Evolutionary conservation across 2,113 vertebrate species (phyloP), one percentile per base, ranked within the genome.

Genomic region (Fulica atra): DNA sequence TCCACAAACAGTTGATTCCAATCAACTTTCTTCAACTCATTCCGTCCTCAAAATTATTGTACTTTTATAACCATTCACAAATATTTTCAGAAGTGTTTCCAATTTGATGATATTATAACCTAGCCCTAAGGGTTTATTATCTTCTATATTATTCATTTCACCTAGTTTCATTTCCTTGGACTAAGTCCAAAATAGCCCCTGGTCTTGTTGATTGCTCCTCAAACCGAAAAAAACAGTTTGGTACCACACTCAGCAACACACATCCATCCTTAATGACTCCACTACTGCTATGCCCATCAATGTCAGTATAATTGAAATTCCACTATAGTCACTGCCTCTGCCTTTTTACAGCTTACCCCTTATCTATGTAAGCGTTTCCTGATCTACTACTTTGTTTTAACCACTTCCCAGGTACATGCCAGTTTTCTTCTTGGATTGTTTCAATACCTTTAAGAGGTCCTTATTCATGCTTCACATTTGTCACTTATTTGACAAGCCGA

Each of bases 91-190:
- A 97, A 97, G 92, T 97, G 97, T 96, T 98, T 98, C 95, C 97
- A 96, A 96, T 97, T 96, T 98, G 97, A 92, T 93, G 96, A 97
- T 98, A 97, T 97, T 97, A 97, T 97, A 97, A 98, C 96, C 96
- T 98, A 97, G 97, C 98, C 97, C 97, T 98, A 96, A 97, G 98
- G 98, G 97, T 98, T 98, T 98, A 98, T 98, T 98, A 98, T 96
- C 96, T 96, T 97, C 92, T 91, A 94, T 89, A 96, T 95, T 98
- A 96, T 97, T 98, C 98, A 98, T 98, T 98, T 98, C 95, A 98
- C 98, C 98, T 98, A 95, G 96, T 97, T 98, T 97, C 97, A 97
- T 97, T 98, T 98, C 95, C 96, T 96, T 98, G 98, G 97, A 97
- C 97, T 92, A 97, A 97, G 96, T 97, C 97, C 98, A 98, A 97